Base-by-base conservation (phyloP, 2,888 invertebrate species). In the Agonopterix alstromeriana region DNA sequence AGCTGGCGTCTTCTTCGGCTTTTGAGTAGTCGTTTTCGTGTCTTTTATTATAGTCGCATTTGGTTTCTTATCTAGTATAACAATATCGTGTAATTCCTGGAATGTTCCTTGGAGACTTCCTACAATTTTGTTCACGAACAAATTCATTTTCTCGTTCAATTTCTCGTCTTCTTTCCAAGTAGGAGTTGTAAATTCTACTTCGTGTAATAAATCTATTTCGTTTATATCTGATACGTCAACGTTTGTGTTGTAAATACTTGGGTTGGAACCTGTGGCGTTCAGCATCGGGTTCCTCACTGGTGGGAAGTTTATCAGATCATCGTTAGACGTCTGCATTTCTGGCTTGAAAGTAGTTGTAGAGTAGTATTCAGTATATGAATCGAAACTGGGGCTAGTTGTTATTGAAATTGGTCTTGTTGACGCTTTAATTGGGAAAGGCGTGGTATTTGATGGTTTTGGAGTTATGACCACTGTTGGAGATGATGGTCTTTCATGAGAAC, bases 271-370 rank as follows among this genome's bases (percentile, higher is more conserved):
- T 0, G 94, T 93, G 60, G 92, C 92, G 54, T 95, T 95, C 0
- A 95, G 80, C 81, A 95, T 93, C 0, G 96, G 96, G 73, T 96
- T 95, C 44, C 96, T 90, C 0, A 95, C 96, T 0, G 96, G 96
- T 10, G 96, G 96, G 82, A 96, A 96, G 61, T 95, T 95, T 36
- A 93, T 92, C 14, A 92, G 79, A 53, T 95, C 93, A 62, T 94
- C 93, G 0, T 91, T 90, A 0, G 92, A 91, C 0, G 94, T 93
- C 54, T 92, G 92, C 7, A 91, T 83, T 59, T 93, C 93, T 17
- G 79, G 77, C 54, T 75, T 84, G 7, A 67, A 65, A 0, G 87
- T 88, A 0, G 87, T 83, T 42, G 76, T 74, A 4, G 75, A 64
- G 49, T 67, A 65, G 12, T 56, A 70, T 45, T 87, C 84, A 1